Evolutionary conservation across 2,888 invertebrate genomes (phyloP).

Genomic region (Pecten maximus): DNA sequence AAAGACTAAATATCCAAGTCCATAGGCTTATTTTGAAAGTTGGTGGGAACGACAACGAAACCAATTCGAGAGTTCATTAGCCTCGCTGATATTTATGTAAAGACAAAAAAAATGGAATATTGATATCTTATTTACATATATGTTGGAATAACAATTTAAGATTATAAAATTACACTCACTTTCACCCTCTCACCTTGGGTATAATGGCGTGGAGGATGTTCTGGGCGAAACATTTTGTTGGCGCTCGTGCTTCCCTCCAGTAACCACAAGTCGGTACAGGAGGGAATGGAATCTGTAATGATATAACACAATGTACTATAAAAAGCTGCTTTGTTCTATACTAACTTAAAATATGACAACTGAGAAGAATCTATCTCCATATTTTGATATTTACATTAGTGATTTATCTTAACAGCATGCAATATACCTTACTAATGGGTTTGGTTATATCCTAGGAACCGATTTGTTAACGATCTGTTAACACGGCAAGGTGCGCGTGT

Average conservation of each 20-base stretch:
- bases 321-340: not conserved
- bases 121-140: not conserved
- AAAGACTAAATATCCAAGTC: not conserved
- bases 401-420: no score
- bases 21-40: no score
- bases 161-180: conserved; percentile 32
- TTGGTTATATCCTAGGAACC: no score
- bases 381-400: no score
- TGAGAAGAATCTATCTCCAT: not conserved
- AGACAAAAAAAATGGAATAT: not conserved
- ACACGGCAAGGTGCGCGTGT: no score
- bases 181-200: conserved; percentile 33
- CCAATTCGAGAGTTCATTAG: not conserved
- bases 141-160: not conserved
- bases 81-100: not conserved
- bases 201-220: not conserved
- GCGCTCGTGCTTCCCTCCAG: not conserved
- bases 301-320: not conserved
- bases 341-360: no score
- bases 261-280: conserved; percentile 10
- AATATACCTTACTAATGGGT: no score
- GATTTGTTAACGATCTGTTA: no score
- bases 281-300: not conserved
- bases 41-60: not conserved
- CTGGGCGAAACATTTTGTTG: not conserved